Evolutionary conservation across 1,140 invertebrate genomes (phyloP).

Genomic region (Eriosoma lanigerum): DNA sequence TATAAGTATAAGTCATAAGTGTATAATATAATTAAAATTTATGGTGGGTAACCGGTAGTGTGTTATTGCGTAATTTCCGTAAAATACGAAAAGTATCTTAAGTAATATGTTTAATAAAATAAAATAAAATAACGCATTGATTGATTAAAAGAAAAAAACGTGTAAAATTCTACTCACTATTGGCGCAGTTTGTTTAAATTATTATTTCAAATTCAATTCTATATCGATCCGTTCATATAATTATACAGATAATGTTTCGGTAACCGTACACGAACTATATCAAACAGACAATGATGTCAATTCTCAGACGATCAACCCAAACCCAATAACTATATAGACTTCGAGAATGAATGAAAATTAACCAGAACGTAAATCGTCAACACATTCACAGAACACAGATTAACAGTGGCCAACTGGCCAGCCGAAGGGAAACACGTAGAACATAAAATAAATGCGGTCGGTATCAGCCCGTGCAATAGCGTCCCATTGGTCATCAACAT

Average conservation of each 20-base stretch:
- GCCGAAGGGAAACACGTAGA: not conserved
- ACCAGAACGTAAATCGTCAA: not conserved
- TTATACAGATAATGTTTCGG: not conserved
- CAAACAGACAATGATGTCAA: not conserved
- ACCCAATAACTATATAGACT: not conserved
- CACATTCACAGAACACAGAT: not conserved
- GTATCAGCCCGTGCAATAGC: not conserved
- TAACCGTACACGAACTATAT: not conserved
- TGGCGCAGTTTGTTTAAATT: slow-evolving; percentile 3
- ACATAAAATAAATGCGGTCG: slow-evolving; percentile 5
- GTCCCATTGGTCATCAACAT: slow-evolving; percentile 5
- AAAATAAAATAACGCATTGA: no score
- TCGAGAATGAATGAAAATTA: not conserved
- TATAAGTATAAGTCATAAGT: no score
- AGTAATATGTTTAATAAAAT: no score
- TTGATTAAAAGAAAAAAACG: no score
- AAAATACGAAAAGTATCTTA: not conserved
- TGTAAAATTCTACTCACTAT: slow-evolving; percentile 29
- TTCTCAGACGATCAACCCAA: not conserved
- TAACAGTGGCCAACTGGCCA: not conserved
- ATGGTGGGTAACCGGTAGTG: no score
- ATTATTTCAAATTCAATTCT: not conserved
- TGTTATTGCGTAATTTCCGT: no score
- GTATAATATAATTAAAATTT: not conserved
- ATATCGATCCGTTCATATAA: not conserved